Conservation (phyloP, 2,797 vertebrate genomes). For the Falco novaeseelandiae region DNA sequence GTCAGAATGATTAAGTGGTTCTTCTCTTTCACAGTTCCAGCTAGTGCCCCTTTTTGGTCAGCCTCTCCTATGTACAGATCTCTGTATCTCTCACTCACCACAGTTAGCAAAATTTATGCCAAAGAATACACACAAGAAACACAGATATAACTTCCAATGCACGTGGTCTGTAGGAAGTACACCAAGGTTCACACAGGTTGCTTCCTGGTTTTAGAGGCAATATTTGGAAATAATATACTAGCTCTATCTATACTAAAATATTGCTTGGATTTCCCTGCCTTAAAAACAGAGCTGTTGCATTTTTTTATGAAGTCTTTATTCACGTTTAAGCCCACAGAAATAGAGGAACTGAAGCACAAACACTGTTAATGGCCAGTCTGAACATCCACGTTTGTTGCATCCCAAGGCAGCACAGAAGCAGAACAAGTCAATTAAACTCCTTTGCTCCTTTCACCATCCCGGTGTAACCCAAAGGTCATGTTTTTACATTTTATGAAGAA, state of each 20-base stretch:
- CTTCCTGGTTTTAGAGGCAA: background rate
- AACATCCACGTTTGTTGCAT: background rate
- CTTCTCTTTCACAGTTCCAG: background rate
- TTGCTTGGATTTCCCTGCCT: background rate
- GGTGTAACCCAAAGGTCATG: background rate
- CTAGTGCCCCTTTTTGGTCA: background rate
- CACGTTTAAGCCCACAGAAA: background rate
- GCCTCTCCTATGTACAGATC: background rate
- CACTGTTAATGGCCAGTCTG: background rate
- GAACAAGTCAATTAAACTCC: background rate
- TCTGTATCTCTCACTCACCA: background rate
- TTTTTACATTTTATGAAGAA: background rate
- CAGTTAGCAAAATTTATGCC: background rate
- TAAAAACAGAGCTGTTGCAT: background rate
- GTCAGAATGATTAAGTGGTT: background rate
- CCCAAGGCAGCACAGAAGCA: background rate
- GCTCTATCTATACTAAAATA: background rate
- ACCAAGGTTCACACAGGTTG: background rate
- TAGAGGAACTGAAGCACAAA: background rate
- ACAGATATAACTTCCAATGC: background rate
- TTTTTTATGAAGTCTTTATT: background rate
- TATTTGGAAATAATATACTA: background rate
- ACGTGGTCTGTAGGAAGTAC: background rate
- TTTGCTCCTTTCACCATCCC: background rate
- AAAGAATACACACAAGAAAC: background rate